Evolutionary conservation across 2,113 vertebrate genomes (phyloP).

Genomic region (Rhizomys pruinosus): DNA sequence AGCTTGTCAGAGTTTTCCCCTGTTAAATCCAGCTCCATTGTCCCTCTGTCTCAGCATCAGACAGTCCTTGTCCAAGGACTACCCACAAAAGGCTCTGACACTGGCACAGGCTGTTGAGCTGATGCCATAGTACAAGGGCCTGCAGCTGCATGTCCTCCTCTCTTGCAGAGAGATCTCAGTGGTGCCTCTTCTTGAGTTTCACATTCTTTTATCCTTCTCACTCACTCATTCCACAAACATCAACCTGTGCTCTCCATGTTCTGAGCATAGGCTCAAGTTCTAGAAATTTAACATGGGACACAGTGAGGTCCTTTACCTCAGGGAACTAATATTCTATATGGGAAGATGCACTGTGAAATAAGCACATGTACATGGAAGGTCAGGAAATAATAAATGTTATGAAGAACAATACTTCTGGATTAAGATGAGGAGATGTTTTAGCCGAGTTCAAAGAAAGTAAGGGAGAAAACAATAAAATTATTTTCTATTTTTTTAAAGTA

Average conservation of each 20-base stretch:
- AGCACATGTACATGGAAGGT: neutral
- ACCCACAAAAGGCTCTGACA: neutral
- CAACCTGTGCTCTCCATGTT: neutral
- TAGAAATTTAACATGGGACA: neutral
- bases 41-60: neutral
- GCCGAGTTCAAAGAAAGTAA: neutral
- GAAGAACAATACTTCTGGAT: neutral
- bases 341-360: neutral
- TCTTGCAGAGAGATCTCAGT: neutral
- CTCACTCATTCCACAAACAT: neutral
- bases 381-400: neutral
- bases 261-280: neutral
- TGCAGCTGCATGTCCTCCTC: neutral
- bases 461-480: neutral
- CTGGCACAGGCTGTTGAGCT: neutral
- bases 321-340: neutral
- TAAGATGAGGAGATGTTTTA: neutral
- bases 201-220: neutral
- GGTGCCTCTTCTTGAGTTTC: neutral
- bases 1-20: neutral
- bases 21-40: neutral
- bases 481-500: rapidly evolving
- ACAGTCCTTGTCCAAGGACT: neutral
- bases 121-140: neutral
- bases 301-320: neutral